Conservation (phyloP, 1,140 invertebrate species). For the Cecropterus lyciades region DNA sequence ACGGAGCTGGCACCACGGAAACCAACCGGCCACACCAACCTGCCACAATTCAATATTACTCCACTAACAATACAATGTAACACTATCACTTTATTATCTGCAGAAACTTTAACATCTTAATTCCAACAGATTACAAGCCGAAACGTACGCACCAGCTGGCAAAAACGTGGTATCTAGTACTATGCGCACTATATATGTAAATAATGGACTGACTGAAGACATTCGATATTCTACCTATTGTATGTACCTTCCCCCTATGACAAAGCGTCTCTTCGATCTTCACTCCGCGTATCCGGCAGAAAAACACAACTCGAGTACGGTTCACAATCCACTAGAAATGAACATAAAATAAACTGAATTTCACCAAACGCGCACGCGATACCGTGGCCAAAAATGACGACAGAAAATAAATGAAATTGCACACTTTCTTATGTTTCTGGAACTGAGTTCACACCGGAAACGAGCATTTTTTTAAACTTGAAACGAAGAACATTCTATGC, state of each 20-base stretch:
- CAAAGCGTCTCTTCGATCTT: constrained; percentile 62
- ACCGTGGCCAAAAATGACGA: constrained; percentile 77
- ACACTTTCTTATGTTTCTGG: constrained; percentile 83
- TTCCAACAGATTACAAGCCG: constrained; percentile 60
- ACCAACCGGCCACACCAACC: constrained; percentile 72
- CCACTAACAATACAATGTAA: constrained; percentile 47
- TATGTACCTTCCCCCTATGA: constrained; percentile 76
- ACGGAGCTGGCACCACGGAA: constrained; percentile 71
- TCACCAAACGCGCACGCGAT: constrained; percentile 71
- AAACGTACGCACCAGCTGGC: constrained; percentile 80
- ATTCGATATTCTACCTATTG: constrained; percentile 70
- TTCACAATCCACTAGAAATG: constrained; percentile 56
- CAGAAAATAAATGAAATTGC: constrained; percentile 83
- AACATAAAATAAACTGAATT: constrained; percentile 76
- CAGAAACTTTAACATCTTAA: constrained; percentile 42
- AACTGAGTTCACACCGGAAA: constrained; percentile 81
- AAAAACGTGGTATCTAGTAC: constrained; percentile 78
- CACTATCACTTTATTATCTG: constrained; percentile 35
- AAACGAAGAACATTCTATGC: constrained; percentile 58
- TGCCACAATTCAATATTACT: constrained; percentile 68
- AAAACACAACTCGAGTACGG: constrained; percentile 55
- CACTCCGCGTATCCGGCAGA: constrained; percentile 46
- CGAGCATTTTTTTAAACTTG: constrained; percentile 64
- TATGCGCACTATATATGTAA: constrained; percentile 72
- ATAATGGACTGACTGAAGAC: constrained; percentile 70